phyloP scores from a whole-genome alignment of 2,888 invertebrate genomes.

The Amiota minor region DNA sequence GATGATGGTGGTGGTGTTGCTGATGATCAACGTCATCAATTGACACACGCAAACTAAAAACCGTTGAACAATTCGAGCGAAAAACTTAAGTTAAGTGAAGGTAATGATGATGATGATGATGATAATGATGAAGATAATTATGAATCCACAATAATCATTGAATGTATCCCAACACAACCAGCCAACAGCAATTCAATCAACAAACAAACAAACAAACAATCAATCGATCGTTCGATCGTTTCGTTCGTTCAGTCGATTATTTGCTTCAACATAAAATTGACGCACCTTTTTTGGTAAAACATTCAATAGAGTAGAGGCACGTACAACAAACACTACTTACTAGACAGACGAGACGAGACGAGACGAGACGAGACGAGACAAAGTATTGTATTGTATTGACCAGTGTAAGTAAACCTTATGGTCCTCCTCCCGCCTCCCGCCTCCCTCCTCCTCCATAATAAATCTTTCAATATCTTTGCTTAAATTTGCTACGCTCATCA shows the following conservation, averaged over 20 bases:
- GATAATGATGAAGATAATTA: background rate
- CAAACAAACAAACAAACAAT: background rate
- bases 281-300: conserved; percentile 53
- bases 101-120: background rate
- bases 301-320: background rate
- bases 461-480: no score
- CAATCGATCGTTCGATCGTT: background rate
- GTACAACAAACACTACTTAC: background rate
- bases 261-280: conserved; percentile 47
- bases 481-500: no score
- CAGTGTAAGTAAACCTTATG: background rate
- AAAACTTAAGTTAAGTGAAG: background rate
- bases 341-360: background rate
- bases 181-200: no score
- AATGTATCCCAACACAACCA: no score
- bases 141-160: background rate
- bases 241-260: conserved; percentile 9
- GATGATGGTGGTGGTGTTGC: background rate
- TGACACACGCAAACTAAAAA: background rate
- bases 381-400: background rate
- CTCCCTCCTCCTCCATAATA: no score
- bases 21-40: background rate
- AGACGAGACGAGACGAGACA: background rate
- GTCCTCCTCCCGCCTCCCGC: no score
- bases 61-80: background rate